These are phyloP conservation scores for Eriocheir sinensis DNA, from an alignment of 1,140 invertebrate genomes.

Conservation along the genomic window DNA sequence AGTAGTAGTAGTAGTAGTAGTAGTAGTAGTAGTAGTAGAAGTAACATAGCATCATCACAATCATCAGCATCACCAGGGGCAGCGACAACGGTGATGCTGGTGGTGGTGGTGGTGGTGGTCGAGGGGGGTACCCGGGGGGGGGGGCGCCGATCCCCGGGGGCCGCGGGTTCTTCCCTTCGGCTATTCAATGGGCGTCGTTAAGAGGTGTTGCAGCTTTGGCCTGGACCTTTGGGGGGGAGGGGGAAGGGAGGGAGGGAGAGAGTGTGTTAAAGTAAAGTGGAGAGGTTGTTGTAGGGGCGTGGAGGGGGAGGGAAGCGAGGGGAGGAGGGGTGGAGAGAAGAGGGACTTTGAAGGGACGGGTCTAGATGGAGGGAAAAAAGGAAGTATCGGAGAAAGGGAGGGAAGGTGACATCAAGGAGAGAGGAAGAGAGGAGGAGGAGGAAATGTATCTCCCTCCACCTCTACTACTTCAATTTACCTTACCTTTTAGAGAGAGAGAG, in stretches of 20 bases:
- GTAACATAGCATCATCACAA: neutral
- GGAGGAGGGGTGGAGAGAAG: neutral
- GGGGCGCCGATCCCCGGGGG: neutral
- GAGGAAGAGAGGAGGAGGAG: neutral
- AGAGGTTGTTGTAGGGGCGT: neutral
- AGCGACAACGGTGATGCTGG: too few relatives aligned
- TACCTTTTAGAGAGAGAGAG: neutral
- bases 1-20: constrained; percentile 12
- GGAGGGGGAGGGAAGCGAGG: neutral
- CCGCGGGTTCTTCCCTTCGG: neutral
- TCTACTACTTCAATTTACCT: too few relatives aligned
- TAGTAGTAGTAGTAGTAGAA: constrained; percentile 23
- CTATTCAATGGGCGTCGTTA: constrained; percentile 42
- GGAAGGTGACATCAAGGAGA: too few relatives aligned
- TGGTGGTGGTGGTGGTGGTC: neutral
- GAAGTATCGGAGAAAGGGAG: too few relatives aligned
- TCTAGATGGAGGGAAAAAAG: too few relatives aligned
- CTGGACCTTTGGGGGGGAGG: neutral
- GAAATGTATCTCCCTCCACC: too few relatives aligned
- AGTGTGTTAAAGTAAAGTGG: neutral
- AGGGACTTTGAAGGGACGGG: neutral
- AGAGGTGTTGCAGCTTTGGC: constrained; percentile 29
- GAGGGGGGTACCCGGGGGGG: neutral
- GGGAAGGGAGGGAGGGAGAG: neutral
- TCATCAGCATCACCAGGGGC: too few relatives aligned